Base-by-base conservation (phyloP, 2,797 vertebrate genomes). In the Amphiprion clarkii region DNA sequence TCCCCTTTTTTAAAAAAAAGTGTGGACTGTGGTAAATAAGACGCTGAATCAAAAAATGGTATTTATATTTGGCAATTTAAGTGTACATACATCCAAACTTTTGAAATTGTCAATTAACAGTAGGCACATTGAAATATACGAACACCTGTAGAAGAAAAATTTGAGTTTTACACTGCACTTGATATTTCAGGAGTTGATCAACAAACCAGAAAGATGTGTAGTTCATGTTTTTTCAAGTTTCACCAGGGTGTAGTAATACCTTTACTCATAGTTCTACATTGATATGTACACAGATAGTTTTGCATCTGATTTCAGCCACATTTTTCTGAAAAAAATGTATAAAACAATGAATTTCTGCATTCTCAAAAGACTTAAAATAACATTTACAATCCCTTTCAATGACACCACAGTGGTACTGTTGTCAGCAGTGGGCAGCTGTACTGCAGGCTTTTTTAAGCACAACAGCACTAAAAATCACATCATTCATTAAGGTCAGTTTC, bases 301-400 rank as follows among this genome's bases (percentile, higher is more conserved):
- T 80, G 59, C 71, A 76, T 88, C 67, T 77, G 59, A 83, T 82
- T 91, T 84, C 70, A 87, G 81, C 84, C 87, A 88, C 83, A 82
- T 86, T 87, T 76, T 87, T 78, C 77, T 86, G 57, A 67, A 88
- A 80, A 36, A 36, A 36, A 36, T 9, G 9, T 65, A 83, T 82
- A 88, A 84, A 57, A 83, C 74, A 77, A 84, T 77, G 66, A 69
- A 87, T 69, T 84, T 91, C 51, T 74, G 65, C 64, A 87, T 81
- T 86, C 27, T 87, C 51, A 75, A 83, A 71, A 79, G 61, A 81
- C 73, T 17, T 82, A 75, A 76, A 91, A 80, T 76, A 65, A 84
- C 87, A 88, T 85, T 90, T 90, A 92, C 84, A 91, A 90, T 92
- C 87, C 89, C 87, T 95, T 94, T 93, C 75, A 87, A 63, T 94